Base-by-base conservation (phyloP, 2,113 vertebrate species). In the Saiga tatarica region DNA sequence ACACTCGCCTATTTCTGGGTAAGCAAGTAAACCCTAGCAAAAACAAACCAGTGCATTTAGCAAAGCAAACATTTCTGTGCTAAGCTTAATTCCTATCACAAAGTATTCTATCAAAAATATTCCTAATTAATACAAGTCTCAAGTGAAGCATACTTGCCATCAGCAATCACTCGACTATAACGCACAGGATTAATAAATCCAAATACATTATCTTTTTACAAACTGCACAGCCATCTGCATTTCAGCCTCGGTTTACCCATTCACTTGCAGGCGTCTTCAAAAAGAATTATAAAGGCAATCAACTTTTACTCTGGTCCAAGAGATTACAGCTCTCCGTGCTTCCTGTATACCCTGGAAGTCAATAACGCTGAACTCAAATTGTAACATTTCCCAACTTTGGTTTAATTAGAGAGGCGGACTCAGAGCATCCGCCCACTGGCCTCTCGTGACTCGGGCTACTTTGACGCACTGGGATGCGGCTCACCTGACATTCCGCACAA, bases 391-490 rank as follows among this genome's bases (percentile, higher is more conserved):
- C 86, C 91, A 93, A 97, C 96, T 97, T 89, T 1, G 84, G 92
- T 64, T 88, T 57, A 33, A 26, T 0, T 71, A 71, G 60, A 83
- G 83, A 71, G 0, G 30, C 2, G 82, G 93, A 55, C 98, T 85
- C 96, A 52, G 3, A 36, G 97, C 97, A 94, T 91, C 96, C 93
- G 17, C 82, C 98, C 67, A 47, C 84, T 3, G 96, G 74, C 87
- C 79, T 62, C 98, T 25, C 52, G 67, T 45, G 97, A 97, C 90
- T 91, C 91, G 33, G 93, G 76, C 95, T 3, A 85, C 93, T 85
- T 39, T 94, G 97, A 94, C 95, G 97, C 97, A 95, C 96, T 60
- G 93, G 94, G 97, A 97, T 96, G 98, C 97, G 78, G 97, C 95
- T 97, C 97, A 76, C 93, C 97, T 82, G 93, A 88, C 97, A 8